phyloP scores from a whole-genome alignment of 1,140 invertebrate genomes.

The Arctopsyche grandis region DNA sequence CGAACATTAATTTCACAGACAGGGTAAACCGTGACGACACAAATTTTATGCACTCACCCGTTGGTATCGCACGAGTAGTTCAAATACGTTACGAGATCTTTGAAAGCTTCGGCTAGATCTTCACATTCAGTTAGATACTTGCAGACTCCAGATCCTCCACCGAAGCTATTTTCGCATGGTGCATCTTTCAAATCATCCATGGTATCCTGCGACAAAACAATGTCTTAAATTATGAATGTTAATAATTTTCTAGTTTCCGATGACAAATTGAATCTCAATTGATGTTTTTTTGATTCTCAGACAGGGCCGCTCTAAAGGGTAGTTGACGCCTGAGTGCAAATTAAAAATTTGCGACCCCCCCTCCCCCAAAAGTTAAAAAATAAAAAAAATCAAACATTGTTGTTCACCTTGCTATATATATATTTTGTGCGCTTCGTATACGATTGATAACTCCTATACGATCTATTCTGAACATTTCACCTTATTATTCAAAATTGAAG shows the following conservation, averaged over 20 bases:
- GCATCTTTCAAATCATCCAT: background rate
- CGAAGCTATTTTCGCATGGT: slow-evolving; percentile 37
- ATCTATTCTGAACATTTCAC: too few relatives aligned
- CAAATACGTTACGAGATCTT: slow-evolving; percentile 42
- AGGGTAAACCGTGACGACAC: background rate
- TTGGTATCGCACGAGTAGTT: slow-evolving; percentile 37
- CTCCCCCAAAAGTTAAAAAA: too few relatives aligned
- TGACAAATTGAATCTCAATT: background rate
- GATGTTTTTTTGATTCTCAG: too few relatives aligned
- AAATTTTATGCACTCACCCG: slow-evolving; percentile 22
- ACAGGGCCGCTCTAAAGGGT: too few relatives aligned
- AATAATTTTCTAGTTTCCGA: background rate
- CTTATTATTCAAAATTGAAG: too few relatives aligned
- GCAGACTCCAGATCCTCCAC: slow-evolving; percentile 41
- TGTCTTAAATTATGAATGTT: background rate
- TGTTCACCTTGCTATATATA: too few relatives aligned
- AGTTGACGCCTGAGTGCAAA: too few relatives aligned
- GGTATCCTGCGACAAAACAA: background rate
- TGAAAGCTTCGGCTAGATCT: slow-evolving; percentile 36
- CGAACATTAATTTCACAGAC: background rate
- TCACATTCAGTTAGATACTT: slow-evolving; percentile 46
- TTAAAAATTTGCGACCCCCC: too few relatives aligned
- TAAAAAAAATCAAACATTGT: too few relatives aligned
- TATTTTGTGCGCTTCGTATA: too few relatives aligned
- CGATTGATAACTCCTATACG: too few relatives aligned